Percentiles rank a stretch among this genome's conserved stretches.
Conservation (phyloP, 2,888 invertebrate genomes). For the Melipona bicolor region DNA sequence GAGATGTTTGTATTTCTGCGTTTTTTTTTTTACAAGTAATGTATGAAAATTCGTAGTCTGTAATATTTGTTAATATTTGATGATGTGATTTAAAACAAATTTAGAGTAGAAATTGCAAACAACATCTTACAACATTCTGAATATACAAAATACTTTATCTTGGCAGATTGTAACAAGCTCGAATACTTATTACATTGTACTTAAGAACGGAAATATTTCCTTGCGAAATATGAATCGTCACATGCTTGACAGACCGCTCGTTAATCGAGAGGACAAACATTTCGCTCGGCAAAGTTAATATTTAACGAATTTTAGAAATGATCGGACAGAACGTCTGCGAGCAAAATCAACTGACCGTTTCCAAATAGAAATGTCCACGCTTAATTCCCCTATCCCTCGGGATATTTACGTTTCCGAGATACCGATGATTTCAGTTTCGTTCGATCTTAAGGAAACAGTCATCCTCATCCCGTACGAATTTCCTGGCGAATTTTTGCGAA, state of each 20-base stretch:
- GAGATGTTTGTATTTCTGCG: no score
- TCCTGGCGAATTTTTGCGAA: constrained; percentile 32
- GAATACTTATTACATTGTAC: background rate
- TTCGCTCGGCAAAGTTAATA: constrained; percentile 11
- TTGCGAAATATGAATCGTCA: background rate
- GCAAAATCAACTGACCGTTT: background rate
- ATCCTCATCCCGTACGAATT: background rate
- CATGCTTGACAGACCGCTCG: background rate
- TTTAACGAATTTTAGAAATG: constrained; percentile 20
- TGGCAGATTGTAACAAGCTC: no score
- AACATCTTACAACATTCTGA: no score
- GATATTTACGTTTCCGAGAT: constrained; percentile 32
- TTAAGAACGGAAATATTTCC: background rate
- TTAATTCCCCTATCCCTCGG: background rate
- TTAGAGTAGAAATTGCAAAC: no score
- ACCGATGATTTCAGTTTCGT: constrained; percentile 29
- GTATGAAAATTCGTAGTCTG: no score
- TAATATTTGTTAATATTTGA: no score
- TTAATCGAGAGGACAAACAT: background rate
- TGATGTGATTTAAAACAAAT: no score
- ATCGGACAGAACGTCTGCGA: background rate
- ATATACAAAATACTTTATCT: no score
- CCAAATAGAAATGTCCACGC: background rate
- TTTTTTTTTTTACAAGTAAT: no score
- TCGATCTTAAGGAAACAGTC: background rate